Base-by-base conservation (phyloP, 2,888 invertebrate species). In the Rotaria macrura region DNA sequence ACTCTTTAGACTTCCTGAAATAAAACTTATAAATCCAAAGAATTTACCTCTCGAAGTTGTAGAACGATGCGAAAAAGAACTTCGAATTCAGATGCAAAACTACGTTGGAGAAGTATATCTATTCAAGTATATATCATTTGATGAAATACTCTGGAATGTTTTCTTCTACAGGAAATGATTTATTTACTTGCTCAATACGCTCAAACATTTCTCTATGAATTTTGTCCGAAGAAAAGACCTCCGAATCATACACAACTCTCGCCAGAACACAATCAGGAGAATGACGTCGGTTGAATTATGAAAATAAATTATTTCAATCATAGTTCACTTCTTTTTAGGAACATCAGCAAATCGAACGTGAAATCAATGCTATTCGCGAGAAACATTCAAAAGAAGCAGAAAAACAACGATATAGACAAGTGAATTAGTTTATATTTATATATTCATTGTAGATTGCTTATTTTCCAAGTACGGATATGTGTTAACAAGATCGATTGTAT, bases 51-150 rank as follows among this genome's bases (percentile, higher is more conserved):
- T 43, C 20, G 79, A 79, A 12, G 79, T n/a, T n/a, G 10, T 79
- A 79, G 43, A 79, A 79, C 43, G 43, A 79, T 79, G 40, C 40
- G 43, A 79, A 40, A 79, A 79, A 79, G 79, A 79, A 79, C 40
- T 79, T 40, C 43, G 43, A 25, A 43, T 79, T 40, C 43, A 79
- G 43, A n/a, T 43, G 43, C 79, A 79, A 79, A 79, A 79, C n/a
- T 79, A 79, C 14, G 9, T 43, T 14, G 79, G 79, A 25, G 79
- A 10, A 25, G 79, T 79, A 79, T 43, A 25, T 43, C 25, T 20
- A 25, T n/a, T 20, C 20, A 23, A 5, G 23, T 12, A 20, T 23
- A 40, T 23, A 23, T 38, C 38, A 40, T 38, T 29, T 72, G 1
- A 38, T 65, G 12, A 29, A 12, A n/a, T n/a, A 65, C 4, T 23